Conservation (phyloP, 2,113 vertebrate species). For the Tyto alba region DNA sequence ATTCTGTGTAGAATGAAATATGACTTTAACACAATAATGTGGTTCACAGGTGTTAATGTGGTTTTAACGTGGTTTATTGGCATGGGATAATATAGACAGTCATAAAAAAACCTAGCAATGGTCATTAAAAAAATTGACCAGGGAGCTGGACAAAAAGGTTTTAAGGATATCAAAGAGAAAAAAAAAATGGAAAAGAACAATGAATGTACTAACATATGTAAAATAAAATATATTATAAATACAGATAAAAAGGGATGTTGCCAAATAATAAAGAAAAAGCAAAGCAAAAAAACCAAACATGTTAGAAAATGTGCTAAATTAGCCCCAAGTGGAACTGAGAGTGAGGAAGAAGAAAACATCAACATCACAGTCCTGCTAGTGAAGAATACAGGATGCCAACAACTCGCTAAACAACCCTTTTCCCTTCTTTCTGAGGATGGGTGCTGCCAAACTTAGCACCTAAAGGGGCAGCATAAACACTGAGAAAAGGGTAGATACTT, state of each 20-base stretch:
- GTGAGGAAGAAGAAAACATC: neutral
- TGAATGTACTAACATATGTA: neutral
- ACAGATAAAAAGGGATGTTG: neutral
- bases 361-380: neutral
- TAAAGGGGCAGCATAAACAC: neutral
- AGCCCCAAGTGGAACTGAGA: neutral
- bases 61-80: too few relatives aligned
- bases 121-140: neutral
- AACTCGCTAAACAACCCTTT: neutral
- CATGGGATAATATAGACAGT: neutral
- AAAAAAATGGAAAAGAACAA: neutral
- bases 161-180: neutral
- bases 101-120: neutral
- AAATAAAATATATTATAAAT: neutral
- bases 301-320: neutral
- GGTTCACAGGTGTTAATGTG: neutral
- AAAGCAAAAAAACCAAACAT: rapidly evolving
- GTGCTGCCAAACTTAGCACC: neutral
- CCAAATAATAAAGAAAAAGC: neutral
- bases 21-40: neutral
- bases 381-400: neutral
- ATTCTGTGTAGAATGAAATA: neutral
- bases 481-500: neutral
- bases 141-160: neutral
- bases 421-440: neutral